Conservation (phyloP, 1,140 invertebrate species). For the Achroia grisella region DNA sequence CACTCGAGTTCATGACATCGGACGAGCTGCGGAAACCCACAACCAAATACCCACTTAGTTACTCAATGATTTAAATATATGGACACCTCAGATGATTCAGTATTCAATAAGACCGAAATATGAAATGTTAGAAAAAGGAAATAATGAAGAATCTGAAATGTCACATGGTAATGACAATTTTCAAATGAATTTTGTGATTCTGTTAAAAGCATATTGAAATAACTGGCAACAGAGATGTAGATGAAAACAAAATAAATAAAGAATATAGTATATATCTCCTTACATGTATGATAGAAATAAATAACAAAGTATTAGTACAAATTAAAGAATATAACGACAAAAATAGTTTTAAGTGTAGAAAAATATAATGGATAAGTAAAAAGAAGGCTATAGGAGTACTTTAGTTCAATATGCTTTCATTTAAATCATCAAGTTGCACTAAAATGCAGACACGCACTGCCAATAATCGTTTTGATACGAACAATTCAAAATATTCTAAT, state of each 20-base stretch:
- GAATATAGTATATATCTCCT: background rate
- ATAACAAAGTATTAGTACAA: background rate
- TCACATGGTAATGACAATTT: slow-evolving; percentile 39
- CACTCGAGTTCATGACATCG: slow-evolving; percentile 65
- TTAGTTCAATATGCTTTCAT: slow-evolving; percentile 68
- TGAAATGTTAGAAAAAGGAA: slow-evolving; percentile 3
- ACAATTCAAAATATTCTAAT: slow-evolving; percentile 43
- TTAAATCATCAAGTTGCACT: slow-evolving; percentile 62
- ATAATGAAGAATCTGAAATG: slow-evolving; percentile 45
- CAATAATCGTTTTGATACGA: slow-evolving; percentile 42
- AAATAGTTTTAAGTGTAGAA: slow-evolving; percentile 15
- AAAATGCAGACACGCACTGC: slow-evolving; percentile 75
- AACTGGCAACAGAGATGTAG: slow-evolving; percentile 25
- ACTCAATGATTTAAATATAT: slow-evolving; percentile 50
- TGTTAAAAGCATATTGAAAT: slow-evolving; percentile 67
- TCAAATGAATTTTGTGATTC: slow-evolving; percentile 52
- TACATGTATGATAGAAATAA: slow-evolving; percentile 8
- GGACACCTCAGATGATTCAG: slow-evolving; percentile 51
- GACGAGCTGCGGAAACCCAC: slow-evolving; percentile 71
- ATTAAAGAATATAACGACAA: background rate
- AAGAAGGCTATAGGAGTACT: no score
- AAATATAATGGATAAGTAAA: slow-evolving; percentile 5
- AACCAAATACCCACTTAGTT: slow-evolving; percentile 71
- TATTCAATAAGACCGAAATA: slow-evolving; percentile 12
- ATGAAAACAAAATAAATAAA: slow-evolving; percentile 4